These are phyloP conservation scores for Cynaeus angustus DNA, from an alignment of 2,888 invertebrate genomes.

Conservation along the genomic window DNA sequence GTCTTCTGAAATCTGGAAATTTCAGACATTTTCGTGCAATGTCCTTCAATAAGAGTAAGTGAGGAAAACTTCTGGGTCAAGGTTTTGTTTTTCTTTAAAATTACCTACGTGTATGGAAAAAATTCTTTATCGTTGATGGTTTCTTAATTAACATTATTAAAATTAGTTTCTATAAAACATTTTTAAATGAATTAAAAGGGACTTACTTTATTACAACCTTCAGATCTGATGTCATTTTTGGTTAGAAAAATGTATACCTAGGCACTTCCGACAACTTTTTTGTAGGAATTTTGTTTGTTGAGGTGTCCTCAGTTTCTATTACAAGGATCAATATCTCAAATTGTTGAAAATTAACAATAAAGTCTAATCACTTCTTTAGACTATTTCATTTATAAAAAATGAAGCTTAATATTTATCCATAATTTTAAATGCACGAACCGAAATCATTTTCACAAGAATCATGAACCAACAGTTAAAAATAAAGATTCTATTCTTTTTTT, in stretches of 20 bases:
- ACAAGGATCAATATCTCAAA: too few species aligned
- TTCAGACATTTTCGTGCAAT: background rate
- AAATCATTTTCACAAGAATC: background rate
- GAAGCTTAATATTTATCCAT: too few species aligned
- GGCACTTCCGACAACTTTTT: background rate
- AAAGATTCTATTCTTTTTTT: background rate
- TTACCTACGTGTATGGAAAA: background rate
- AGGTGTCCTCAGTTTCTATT: too few species aligned
- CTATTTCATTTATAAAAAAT: too few species aligned
- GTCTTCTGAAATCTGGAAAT: conserved; percentile 5
- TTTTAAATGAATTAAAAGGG: background rate
- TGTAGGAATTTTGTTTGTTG: too few species aligned
- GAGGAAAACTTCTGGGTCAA: conserved; percentile 14
- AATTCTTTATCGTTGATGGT: background rate
- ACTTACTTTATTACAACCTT: background rate
- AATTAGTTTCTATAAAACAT: background rate
- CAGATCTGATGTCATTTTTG: background rate
- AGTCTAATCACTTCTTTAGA: too few species aligned
- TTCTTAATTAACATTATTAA: conserved; percentile 14
- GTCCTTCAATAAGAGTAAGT: conserved; percentile 4
- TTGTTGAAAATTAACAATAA: too few species aligned
- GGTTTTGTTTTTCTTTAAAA: conserved; percentile 16
- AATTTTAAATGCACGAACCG: too few species aligned
- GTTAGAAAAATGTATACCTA: background rate
- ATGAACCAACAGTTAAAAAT: conserved; percentile 4